Base-by-base conservation (phyloP, 64 coral and sea anemone species). In the Anthopleura sola region DNA sequence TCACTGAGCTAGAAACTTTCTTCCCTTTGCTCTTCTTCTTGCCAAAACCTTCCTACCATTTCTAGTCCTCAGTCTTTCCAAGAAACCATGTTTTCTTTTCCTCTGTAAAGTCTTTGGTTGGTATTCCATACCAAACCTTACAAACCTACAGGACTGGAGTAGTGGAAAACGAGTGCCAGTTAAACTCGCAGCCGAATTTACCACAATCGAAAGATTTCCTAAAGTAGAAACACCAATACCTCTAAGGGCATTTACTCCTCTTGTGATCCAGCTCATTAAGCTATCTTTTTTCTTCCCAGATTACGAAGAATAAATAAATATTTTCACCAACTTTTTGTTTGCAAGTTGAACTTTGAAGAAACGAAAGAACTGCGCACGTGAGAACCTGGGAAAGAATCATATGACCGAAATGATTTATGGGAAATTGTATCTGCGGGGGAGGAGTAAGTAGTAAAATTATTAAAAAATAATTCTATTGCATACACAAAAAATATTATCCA, bases 1-100 rank as follows among this genome's bases (percentile, higher is more conserved):
- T 92, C 29, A 99, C 29, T 99, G 97, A 13, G 97, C 91, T n/a
- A 99, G 60, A 92, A 90, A 99, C 75, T 99, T 99, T 88, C 97
- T 92, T 32, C 90, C 89, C 38, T 99, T 99, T 37, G 82, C 87
- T 85, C 90, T 85, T 17, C 97, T 83, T 75, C 97, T 89, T n/a
- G 94, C 89, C 14, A 99, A 87, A 55, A 95, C 93, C 80, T 92
- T 87, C 49, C 87, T 89, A 46, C 97, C 97, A 47, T 89, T 83
- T 80, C 81, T 89, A 28, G 93, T 95, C n/a, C 97, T 86, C 39
- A 92, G 55, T 64, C 97, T 89, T 24, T 90, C 92, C 47, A 99
- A 51, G 79, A 95, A 99, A 37, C 97, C 97, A 87, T 99, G 97
- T 75, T 99, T 99, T 87, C 97, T 64, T 79, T 99, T 99, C 68